These are phyloP conservation scores for Clistopyga incitator DNA, from an alignment of 2,888 invertebrate species.

Conservation along the genomic window DNA sequence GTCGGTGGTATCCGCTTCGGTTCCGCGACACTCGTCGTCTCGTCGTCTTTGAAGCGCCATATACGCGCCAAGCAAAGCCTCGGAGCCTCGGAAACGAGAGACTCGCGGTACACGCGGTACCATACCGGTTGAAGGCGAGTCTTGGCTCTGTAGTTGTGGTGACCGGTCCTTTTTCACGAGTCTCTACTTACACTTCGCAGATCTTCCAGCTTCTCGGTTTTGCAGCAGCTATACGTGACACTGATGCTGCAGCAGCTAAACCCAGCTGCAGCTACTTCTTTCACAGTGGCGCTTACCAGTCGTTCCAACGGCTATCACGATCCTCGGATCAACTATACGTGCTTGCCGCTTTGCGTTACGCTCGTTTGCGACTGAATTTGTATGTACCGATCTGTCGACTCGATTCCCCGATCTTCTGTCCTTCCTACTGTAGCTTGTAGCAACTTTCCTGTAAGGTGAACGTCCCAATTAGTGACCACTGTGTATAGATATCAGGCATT, in stretches of 20 bases:
- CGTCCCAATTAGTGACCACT: too few species aligned
- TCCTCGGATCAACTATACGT: constrained; percentile 46
- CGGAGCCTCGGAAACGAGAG: constrained; percentile 41
- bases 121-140: constrained; percentile 54
- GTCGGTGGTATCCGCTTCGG: constrained; percentile 29
- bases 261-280: constrained; percentile 36
- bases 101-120: constrained; percentile 31
- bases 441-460: not conserved
- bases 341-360: constrained; percentile 51
- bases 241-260: not conserved
- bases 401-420: constrained; percentile 33
- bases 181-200: constrained; percentile 29
- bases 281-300: constrained; percentile 55
- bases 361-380: constrained; percentile 59
- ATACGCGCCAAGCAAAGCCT: constrained; percentile 42
- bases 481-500: too few species aligned
- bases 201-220: constrained; percentile 27
- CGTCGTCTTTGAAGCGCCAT: constrained; percentile 60
- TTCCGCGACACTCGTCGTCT: constrained; percentile 14
- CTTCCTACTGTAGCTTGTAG: not conserved
- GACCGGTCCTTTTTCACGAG: constrained; percentile 28
- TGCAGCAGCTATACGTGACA: constrained; percentile 24
- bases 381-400: constrained; percentile 47
- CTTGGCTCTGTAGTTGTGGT: constrained; percentile 12
- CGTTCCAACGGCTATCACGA: constrained; percentile 45